These are phyloP conservation scores for Taenioides sp. DNA, from an alignment of 2,797 vertebrate species.

Conservation along the genomic window DNA sequence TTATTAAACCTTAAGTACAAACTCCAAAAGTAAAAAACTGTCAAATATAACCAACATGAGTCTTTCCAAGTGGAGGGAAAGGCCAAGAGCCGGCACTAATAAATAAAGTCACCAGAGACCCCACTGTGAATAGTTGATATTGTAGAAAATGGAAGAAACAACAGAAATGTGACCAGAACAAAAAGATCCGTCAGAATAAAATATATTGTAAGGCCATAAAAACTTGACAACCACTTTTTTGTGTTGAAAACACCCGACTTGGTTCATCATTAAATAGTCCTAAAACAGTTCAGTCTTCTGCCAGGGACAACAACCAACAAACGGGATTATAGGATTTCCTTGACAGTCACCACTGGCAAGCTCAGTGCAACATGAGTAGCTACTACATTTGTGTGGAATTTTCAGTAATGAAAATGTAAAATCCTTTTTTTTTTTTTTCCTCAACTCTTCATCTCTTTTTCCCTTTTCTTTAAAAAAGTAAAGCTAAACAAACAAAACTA, in stretches of 20 bases:
- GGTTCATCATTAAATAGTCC: conserved; percentile 97
- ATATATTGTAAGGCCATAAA: conserved; percentile 98
- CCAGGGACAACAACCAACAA: conserved; percentile 90
- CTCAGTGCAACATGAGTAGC: conserved; percentile 98
- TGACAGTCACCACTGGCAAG: conserved; percentile 95
- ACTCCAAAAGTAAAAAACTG: conserved; percentile 99
- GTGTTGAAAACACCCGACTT: conserved; percentile 92
- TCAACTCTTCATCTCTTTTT: conserved; percentile 79
- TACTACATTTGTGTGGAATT: conserved; percentile 88
- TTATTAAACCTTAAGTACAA: conserved; percentile 99
- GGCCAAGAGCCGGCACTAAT: conserved; percentile 93
- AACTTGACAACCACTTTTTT: conserved; percentile 92
- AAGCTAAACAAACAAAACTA: conserved; percentile 82
- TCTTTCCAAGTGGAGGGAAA: conserved; percentile 88
- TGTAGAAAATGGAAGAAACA: conserved; percentile 86
- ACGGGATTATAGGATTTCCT: conserved; percentile 90
- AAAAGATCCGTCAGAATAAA: conserved; percentile 73
- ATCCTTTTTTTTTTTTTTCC: conserved; percentile 82
- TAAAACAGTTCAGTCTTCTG: conserved; percentile 98
- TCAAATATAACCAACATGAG: conserved; percentile 94
- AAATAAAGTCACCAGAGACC: conserved; percentile 94
- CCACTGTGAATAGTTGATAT: conserved; percentile 91
- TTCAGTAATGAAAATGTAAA: conserved; percentile 98
- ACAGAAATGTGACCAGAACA: conserved; percentile 76
- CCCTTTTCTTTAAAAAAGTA: conserved; percentile 96